phyloP scores from a whole-genome alignment of 2,888 invertebrate genomes.

The Cantharis nigra region DNA sequence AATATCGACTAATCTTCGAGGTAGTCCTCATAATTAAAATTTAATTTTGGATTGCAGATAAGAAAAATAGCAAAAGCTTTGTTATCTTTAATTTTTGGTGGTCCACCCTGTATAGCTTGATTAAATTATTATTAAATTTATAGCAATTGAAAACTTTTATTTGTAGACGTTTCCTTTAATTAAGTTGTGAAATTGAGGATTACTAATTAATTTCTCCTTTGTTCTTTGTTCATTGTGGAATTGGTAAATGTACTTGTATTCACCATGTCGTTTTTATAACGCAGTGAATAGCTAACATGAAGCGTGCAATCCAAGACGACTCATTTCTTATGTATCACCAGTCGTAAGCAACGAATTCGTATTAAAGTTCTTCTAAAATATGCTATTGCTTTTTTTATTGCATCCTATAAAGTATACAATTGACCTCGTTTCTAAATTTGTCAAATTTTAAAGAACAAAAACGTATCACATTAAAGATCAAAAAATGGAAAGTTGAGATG shows the following conservation, averaged over 20 bases:
- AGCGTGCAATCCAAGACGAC: conserved; percentile 7
- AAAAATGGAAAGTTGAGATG: not conserved
- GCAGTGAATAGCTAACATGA: conserved; percentile 5
- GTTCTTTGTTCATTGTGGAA: not conserved
- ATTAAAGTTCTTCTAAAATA: conserved; percentile 15
- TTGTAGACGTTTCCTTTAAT: not conserved
- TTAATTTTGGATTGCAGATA: no score
- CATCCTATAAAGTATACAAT: conserved; percentile 9
- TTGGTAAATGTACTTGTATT: conserved; percentile 6
- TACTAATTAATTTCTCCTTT: not conserved
- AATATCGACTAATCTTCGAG: no score
- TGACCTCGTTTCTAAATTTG: conserved; percentile 11
- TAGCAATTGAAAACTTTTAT: not conserved
- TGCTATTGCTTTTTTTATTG: conserved; percentile 12
- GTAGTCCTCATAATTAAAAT: no score
- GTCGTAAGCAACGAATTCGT: conserved; percentile 11
- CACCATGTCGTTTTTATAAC: conserved; percentile 1
- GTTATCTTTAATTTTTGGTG: no score
- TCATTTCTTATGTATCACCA: conserved; percentile 15
- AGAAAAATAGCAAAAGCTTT: no score
- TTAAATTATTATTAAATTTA: not conserved
- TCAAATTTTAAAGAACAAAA: conserved; percentile 10
- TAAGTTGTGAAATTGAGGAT: conserved; percentile 1
- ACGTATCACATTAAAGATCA: not conserved
- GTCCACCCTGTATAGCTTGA: not conserved